phyloP scores from a whole-genome alignment of 2,888 invertebrate species.

The Gonocerus acuteangulatus region DNA sequence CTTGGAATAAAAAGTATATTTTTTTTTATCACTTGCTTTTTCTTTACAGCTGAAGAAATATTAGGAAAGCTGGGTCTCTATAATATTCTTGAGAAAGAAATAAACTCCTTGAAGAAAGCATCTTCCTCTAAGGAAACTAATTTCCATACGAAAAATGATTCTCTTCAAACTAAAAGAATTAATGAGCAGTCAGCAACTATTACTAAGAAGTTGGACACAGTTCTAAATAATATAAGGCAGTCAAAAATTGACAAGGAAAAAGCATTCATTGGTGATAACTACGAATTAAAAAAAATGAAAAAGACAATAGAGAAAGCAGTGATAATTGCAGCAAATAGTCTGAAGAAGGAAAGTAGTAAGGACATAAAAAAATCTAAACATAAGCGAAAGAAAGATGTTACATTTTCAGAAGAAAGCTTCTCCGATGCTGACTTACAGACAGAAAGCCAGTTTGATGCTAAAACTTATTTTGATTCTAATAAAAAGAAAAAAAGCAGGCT shows the following conservation, averaged over 20 bases:
- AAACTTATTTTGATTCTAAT: too few species aligned
- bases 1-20: too few species aligned
- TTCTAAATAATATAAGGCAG: constrained; percentile 29
- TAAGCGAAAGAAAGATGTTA: too few species aligned
- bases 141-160: background rate
- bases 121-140: background rate
- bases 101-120: constrained; percentile 39
- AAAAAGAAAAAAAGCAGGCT: too few species aligned
- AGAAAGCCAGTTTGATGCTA: too few species aligned
- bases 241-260: constrained; percentile 18
- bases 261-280: background rate
- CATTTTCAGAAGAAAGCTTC: too few species aligned
- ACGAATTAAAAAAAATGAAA: background rate
- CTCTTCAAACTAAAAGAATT: constrained; percentile 44
- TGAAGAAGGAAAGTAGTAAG: background rate
- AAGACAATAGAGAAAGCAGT: background rate
- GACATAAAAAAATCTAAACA: background rate
- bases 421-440: too few species aligned
- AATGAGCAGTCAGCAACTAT: constrained; percentile 38
- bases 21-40: too few species aligned
- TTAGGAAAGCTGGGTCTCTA: constrained; percentile 46
- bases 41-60: constrained; percentile 46
- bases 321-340: background rate
- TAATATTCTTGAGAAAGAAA: constrained; percentile 49
- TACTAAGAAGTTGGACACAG: constrained; percentile 26